Conservation (phyloP, 2,888 invertebrate species). For the Endomychus coccineus region DNA sequence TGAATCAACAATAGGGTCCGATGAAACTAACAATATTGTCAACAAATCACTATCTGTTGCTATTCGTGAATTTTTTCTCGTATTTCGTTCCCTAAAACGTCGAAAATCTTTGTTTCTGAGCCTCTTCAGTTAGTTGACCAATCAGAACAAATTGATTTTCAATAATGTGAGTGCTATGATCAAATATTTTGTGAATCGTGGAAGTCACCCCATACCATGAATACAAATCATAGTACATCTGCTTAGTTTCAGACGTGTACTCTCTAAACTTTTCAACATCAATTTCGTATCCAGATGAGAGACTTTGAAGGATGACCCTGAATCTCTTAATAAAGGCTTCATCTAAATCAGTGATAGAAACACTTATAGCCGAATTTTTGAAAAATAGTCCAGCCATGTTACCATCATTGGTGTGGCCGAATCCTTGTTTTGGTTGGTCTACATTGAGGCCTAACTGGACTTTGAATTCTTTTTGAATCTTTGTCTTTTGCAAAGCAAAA, state of each 20-base stretch:
- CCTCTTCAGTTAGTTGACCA: conserved; percentile 23
- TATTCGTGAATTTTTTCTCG: conserved; percentile 23
- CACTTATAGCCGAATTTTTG: conserved; percentile 16
- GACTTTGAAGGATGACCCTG: conserved; percentile 20
- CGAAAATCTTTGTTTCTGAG: conserved; percentile 28
- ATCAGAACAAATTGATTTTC: conserved; percentile 27
- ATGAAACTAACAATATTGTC: conserved; percentile 22
- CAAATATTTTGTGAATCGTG: conserved; percentile 17
- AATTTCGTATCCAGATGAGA: conserved; percentile 21
- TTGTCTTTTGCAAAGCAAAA: conserved; percentile 23
- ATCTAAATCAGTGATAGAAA: conserved; percentile 28
- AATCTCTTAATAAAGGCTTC: conserved; percentile 23
- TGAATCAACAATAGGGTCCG: conserved; percentile 23
- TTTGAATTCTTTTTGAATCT: conserved; percentile 23
- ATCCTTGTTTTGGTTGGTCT: conserved; percentile 21
- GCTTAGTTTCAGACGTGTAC: conserved; percentile 20
- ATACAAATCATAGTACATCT: conserved; percentile 25
- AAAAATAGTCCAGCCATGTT: conserved; percentile 22
- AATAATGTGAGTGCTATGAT: conserved; percentile 24
- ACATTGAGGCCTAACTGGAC: conserved; percentile 22
- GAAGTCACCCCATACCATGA: conserved; percentile 27
- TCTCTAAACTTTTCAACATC: conserved; percentile 19
- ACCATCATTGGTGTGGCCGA: conserved; percentile 22
- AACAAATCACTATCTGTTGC: conserved; percentile 24
- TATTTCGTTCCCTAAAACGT: conserved; percentile 18